phyloP scores from a whole-genome alignment of 2,113 vertebrate species.

The Tiliqua scincoides region DNA sequence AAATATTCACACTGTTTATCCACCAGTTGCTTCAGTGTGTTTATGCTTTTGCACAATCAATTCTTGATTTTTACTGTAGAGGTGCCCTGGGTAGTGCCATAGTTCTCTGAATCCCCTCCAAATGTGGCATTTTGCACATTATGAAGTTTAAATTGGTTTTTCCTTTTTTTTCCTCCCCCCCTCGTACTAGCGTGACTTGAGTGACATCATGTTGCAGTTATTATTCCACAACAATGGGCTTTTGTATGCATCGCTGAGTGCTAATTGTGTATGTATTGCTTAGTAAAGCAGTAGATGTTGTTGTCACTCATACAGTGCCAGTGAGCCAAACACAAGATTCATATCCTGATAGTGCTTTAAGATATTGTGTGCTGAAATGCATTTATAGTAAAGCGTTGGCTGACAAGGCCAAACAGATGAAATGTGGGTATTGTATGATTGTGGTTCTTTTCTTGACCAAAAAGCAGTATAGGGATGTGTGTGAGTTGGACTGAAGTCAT shows the following conservation, averaged over 20 bases:
- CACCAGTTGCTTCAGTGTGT: constrained; percentile 25
- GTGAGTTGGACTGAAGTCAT: no score
- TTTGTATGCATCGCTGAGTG: neutral
- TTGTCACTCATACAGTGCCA: neutral
- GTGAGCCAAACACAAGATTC: constrained; percentile 2
- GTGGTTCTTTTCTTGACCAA: no score
- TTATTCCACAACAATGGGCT: constrained; percentile 1
- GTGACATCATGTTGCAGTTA: neutral
- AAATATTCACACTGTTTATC: constrained; percentile 62
- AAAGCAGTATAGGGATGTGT: no score
- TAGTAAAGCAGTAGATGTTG: neutral
- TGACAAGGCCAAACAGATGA: no score
- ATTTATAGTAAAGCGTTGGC: neutral
- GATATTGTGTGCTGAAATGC: neutral
- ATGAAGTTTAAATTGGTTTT: neutral
- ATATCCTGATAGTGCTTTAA: neutral
- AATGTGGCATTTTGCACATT: neutral
- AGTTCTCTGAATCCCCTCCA: constrained; percentile 30
- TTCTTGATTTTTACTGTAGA: constrained; percentile 36
- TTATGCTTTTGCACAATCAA: constrained; percentile 29
- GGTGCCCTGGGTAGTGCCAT: constrained; percentile 31
- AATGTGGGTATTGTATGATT: no score
- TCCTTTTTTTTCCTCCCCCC: neutral
- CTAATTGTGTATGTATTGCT: neutral
- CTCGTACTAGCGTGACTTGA: neutral